Conservation (phyloP, 2,113 vertebrate species). For the Muntiacus reevesi region DNA sequence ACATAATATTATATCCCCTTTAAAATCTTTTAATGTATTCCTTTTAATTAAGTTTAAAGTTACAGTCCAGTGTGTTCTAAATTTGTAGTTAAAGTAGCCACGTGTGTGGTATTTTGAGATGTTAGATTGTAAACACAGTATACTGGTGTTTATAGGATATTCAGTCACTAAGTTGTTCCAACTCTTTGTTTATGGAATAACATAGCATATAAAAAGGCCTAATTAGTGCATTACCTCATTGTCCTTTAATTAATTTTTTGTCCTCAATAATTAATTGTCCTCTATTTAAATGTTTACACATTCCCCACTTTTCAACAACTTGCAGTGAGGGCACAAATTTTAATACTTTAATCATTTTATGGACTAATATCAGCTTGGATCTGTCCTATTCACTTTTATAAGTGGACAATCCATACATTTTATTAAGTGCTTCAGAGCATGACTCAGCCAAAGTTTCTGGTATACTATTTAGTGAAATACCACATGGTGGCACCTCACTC, state of each 20-base stretch:
- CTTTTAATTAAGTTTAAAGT: background rate
- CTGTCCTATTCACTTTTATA: background rate
- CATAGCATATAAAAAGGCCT: background rate
- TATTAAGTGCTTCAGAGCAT: background rate
- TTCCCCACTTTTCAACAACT: background rate
- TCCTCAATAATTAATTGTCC: background rate
- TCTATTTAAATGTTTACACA: background rate
- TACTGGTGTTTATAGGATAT: background rate
- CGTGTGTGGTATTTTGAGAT: background rate
- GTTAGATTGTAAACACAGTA: background rate
- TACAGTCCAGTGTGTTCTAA: background rate
- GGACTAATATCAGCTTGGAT: background rate
- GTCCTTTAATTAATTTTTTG: background rate
- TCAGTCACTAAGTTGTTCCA: accelerated
- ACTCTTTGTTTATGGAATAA: background rate
- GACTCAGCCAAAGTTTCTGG: background rate
- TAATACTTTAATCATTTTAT: background rate
- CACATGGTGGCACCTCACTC: background rate
- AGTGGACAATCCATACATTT: background rate
- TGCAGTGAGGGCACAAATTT: background rate
- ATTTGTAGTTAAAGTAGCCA: background rate
- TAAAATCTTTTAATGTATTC: background rate
- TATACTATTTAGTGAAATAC: background rate
- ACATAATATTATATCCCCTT: background rate
- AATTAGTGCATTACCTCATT: background rate